Evolutionary conservation across 2,797 vertebrate genomes (phyloP).

Genomic region (Chaetodon trifasciatus): DNA sequence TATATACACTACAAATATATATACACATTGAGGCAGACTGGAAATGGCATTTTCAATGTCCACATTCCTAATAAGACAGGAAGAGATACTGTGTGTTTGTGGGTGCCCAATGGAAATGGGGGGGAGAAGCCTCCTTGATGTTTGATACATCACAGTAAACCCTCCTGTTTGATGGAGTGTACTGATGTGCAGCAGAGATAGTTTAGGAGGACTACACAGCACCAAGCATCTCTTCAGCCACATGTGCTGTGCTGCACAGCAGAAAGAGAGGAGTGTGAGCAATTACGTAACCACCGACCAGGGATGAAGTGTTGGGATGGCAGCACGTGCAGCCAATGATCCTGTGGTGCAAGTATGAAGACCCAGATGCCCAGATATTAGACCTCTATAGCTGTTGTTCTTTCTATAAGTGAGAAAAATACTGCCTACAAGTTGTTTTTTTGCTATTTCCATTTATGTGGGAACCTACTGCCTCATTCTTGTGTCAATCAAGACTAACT

Average conservation of each 20-base stretch:
- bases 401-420: background rate
- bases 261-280: constrained; percentile 54
- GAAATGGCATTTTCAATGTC: constrained; percentile 12
- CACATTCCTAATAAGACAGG: constrained; percentile 7
- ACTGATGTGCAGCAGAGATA: constrained; percentile 42
- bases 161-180: constrained; percentile 43
- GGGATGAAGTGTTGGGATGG: constrained; percentile 59
- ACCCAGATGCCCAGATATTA: background rate
- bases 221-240: constrained; percentile 63
- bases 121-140: constrained; percentile 34
- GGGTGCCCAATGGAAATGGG: constrained; percentile 6
- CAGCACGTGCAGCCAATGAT: constrained; percentile 53
- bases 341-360: constrained; percentile 10
- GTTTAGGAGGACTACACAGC: constrained; percentile 48
- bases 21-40: background rate
- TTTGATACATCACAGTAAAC: constrained; percentile 53
- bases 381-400: background rate
- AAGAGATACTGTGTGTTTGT: background rate
- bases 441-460: background rate
- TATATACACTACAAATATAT: background rate
- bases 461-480: background rate
- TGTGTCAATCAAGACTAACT: background rate
- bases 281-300: constrained; percentile 69
- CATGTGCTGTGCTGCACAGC: constrained; percentile 62
- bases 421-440: background rate